Percentiles rank a stretch among this genome's conserved stretches.
phyloP scores from a whole-genome alignment of 2,113 vertebrate species.

The Pterocles burchelli region DNA sequence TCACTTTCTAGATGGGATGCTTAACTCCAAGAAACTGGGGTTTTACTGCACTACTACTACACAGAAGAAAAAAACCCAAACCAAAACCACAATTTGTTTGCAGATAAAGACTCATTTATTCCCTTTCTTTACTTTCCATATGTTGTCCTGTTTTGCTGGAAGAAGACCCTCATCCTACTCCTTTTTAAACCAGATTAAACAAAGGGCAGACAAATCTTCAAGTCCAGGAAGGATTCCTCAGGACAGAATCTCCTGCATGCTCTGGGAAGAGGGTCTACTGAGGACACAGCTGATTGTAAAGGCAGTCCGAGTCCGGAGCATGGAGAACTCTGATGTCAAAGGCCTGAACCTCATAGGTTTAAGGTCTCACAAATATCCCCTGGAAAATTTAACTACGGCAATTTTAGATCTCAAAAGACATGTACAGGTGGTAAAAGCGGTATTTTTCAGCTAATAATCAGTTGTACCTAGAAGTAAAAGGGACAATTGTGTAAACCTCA shows the following conservation, averaged over 20 bases:
- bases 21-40: neutral
- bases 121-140: neutral
- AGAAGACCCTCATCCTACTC: neutral
- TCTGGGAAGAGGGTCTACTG: neutral
- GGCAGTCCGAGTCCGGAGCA: neutral
- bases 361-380: neutral
- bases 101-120: neutral
- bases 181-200: neutral
- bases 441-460: neutral
- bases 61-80: neutral
- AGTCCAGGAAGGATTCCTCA: neutral
- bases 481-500: neutral
- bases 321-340: neutral
- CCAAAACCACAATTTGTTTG: neutral
- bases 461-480: neutral
- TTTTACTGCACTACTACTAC: neutral
- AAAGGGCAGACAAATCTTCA: neutral
- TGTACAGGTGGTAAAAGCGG: neutral
- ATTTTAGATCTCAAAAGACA: neutral
- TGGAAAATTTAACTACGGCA: neutral
- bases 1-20: neutral
- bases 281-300: neutral
- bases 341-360: neutral
- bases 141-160: neutral
- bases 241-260: neutral